These are phyloP conservation scores for Neolamprologus sp. DNA, from an alignment of 2,113 vertebrate genomes.

Conservation along the genomic window DNA sequence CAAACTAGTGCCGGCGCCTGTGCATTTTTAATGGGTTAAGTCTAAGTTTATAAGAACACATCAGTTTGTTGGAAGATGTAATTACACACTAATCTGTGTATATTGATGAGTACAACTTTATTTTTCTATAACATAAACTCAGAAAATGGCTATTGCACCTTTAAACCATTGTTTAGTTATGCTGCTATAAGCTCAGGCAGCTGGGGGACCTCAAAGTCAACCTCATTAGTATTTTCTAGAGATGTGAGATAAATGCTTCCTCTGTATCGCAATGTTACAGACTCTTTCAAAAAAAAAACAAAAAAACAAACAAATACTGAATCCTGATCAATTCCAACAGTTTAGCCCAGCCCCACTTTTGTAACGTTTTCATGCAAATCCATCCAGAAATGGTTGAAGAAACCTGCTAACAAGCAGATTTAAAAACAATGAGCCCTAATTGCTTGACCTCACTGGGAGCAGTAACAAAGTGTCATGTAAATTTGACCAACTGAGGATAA, in stretches of 20 bases:
- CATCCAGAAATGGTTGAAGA: not conserved
- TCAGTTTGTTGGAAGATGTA: not conserved
- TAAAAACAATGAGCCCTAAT: not conserved
- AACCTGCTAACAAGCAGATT: not conserved
- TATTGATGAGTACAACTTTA: not conserved
- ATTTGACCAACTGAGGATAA: not conserved
- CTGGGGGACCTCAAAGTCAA: not conserved
- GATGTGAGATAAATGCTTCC: not conserved
- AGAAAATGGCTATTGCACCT: not conserved
- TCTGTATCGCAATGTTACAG: not conserved
- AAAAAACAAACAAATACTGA: not conserved
- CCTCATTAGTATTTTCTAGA: not conserved
- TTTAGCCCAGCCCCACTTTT: not conserved
- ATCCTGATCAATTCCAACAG: not conserved
- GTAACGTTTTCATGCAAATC: not conserved
- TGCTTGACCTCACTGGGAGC: not conserved
- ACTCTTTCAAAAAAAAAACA: not conserved
- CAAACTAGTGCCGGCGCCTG: not conserved
- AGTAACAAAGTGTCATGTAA: not conserved
- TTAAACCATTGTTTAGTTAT: not conserved
- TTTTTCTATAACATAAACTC: not conserved
- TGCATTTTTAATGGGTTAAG: not conserved
- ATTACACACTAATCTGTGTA: not conserved
- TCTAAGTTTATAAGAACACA: not conserved
- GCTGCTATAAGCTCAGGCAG: not conserved